These are phyloP conservation scores for Cyanoramphus novaezelandiae DNA, from an alignment of 2,113 vertebrate genomes.

Conservation along the genomic window DNA sequence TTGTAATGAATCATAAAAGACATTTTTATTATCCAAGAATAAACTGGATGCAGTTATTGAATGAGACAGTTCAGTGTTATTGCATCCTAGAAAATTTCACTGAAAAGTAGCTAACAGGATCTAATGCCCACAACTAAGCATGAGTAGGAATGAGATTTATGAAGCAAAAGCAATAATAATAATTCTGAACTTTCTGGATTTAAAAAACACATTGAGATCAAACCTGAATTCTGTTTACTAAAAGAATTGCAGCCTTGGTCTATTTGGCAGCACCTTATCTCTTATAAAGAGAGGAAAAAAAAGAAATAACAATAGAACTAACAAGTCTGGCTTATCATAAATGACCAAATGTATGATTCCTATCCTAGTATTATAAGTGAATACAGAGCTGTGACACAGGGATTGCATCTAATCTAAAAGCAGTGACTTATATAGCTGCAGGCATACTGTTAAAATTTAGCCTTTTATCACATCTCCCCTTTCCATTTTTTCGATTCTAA, in stretches of 20 bases:
- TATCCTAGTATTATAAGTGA: constrained; percentile 11
- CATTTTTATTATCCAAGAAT: constrained; percentile 52
- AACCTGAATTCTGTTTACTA: neutral
- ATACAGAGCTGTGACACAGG: neutral
- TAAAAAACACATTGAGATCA: constrained; percentile 13
- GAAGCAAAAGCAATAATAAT: constrained; percentile 27
- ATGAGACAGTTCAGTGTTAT: neutral
- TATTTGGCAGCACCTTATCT: neutral
- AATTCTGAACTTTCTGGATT: neutral
- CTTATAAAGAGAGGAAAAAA: neutral
- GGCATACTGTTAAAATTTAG: neutral
- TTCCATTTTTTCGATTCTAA: constrained; percentile 29
- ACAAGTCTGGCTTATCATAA: neutral
- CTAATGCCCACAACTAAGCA: neutral
- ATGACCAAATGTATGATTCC: constrained; percentile 10
- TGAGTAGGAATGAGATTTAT: neutral
- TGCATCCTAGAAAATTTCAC: neutral
- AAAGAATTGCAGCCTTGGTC: constrained; percentile 17
- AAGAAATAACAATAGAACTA: neutral
- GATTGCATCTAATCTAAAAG: constrained; percentile 43
- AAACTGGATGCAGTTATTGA: constrained; percentile 48
- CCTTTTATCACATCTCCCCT: neutral
- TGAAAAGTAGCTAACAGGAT: constrained; percentile 13
- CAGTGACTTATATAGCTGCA: constrained; percentile 15
- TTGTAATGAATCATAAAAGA: constrained; percentile 54